Evolutionary conservation across 2,888 invertebrate species (phyloP).

Genomic region (Melikaiella ostensackeni): DNA sequence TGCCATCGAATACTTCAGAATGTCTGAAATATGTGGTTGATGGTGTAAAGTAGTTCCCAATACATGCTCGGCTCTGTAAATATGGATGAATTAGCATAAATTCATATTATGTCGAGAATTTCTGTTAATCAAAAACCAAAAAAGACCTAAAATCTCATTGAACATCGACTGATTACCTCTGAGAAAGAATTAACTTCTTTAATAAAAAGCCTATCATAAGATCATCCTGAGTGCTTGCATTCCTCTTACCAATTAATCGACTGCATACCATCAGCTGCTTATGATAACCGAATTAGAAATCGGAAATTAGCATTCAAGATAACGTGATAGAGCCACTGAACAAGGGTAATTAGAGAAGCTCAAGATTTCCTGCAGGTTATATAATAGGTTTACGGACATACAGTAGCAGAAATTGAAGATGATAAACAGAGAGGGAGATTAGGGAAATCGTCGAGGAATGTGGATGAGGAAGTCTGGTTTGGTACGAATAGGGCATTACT

Average conservation of each 20-base stretch:
- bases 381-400: background rate
- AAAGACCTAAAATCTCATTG: background rate
- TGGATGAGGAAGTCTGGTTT: background rate
- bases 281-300: slow-evolving; percentile 28
- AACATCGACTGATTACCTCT: background rate
- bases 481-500: background rate
- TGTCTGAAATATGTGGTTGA: background rate
- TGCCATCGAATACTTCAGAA: background rate
- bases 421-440: background rate
- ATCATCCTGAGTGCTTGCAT: background rate
- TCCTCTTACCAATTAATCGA: background rate
- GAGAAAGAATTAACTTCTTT: background rate
- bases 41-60: background rate
- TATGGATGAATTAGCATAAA: background rate
- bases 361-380: background rate
- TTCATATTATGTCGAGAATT: background rate
- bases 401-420: background rate
- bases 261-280: background rate
- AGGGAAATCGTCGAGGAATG: background rate
- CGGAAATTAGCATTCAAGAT: slow-evolving; percentile 14
- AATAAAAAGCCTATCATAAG: background rate
- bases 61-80: no score
- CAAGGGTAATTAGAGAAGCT: background rate
- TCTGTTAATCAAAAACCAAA: background rate
- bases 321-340: background rate